Evolutionary conservation across 2,113 vertebrate genomes (phyloP).

Genomic region (Ptyas mucosa): DNA sequence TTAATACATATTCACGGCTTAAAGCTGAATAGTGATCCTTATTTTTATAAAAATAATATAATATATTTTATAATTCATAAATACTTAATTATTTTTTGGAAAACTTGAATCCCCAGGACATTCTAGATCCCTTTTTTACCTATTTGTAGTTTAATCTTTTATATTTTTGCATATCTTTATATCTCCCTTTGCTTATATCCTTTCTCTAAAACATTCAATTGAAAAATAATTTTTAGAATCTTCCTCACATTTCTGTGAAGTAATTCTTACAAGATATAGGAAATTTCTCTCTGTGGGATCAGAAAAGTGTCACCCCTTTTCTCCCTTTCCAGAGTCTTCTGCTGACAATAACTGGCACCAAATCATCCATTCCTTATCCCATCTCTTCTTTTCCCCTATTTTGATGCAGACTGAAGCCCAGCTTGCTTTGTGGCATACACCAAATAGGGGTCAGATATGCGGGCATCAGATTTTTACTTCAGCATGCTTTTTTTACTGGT

Average conservation of each 20-base stretch:
- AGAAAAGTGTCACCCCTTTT: no score
- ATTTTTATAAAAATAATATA: not conserved
- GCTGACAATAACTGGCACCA: no score
- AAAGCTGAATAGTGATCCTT: not conserved
- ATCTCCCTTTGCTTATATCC: not conserved
- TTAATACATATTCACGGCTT: not conserved
- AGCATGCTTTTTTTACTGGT: no score
- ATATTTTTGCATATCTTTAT: not conserved
- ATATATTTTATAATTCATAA: not conserved
- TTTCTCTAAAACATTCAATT: not conserved
- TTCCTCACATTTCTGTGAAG: not conserved
- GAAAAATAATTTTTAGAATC: not conserved
- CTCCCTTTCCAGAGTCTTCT: no score
- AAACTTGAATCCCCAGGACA: not conserved
- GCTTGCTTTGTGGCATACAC: no score
- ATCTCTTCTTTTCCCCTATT: no score
- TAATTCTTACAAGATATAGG: not conserved
- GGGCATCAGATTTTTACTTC: no score
- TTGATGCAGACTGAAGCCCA: no score
- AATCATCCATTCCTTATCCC: no score
- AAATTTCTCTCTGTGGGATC: no score
- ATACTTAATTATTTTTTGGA: not conserved
- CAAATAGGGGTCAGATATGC: no score
- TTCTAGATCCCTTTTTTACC: not conserved
- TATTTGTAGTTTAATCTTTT: not conserved